These are phyloP conservation scores for Iguana delicatissima DNA, from an alignment of 2,797 vertebrate species.

Conservation along the genomic window DNA sequence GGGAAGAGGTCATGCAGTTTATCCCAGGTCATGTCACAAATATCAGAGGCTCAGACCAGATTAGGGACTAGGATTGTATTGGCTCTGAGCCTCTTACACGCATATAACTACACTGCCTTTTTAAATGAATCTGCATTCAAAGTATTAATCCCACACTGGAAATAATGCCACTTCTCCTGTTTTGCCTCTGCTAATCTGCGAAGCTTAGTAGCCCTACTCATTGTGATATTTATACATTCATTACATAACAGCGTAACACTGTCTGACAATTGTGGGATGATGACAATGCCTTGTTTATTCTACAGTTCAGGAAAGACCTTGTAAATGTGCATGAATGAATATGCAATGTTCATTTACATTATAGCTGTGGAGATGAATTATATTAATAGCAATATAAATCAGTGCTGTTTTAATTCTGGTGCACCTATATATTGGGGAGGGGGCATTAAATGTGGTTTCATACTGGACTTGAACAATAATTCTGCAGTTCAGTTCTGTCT, in stretches of 20 bases:
- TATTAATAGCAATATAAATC: background rate
- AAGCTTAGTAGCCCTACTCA: conserved; percentile 62
- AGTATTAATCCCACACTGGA: conserved; percentile 52
- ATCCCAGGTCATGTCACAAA: conserved; percentile 21
- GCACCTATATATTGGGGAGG: conserved; percentile 7
- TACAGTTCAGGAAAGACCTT: conserved; percentile 50
- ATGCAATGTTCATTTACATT: conserved; percentile 17
- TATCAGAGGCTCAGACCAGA: conserved; percentile 50
- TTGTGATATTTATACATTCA: conserved; percentile 68
- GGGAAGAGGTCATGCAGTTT: conserved; percentile 46
- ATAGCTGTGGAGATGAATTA: background rate
- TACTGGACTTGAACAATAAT: conserved; percentile 35
- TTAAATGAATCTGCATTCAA: conserved; percentile 44
- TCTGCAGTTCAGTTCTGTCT: conserved; percentile 48
- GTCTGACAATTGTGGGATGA: conserved; percentile 67
- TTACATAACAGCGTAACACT: conserved; percentile 67
- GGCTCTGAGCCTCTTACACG: conserved; percentile 45
- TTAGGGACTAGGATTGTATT: conserved; percentile 5
- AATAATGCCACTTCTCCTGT: conserved; percentile 51
- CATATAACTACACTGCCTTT: conserved; percentile 37
- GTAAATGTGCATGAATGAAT: conserved; percentile 26
- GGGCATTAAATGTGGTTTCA: conserved; percentile 10
- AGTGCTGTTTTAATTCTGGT: background rate
- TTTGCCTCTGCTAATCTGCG: conserved; percentile 52
- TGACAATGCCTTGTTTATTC: conserved; percentile 61